Evolutionary conservation across 1,140 invertebrate genomes (phyloP), one percentile per base, ranked within the genome.

Genomic region (Ooceraea biroi): DNA sequence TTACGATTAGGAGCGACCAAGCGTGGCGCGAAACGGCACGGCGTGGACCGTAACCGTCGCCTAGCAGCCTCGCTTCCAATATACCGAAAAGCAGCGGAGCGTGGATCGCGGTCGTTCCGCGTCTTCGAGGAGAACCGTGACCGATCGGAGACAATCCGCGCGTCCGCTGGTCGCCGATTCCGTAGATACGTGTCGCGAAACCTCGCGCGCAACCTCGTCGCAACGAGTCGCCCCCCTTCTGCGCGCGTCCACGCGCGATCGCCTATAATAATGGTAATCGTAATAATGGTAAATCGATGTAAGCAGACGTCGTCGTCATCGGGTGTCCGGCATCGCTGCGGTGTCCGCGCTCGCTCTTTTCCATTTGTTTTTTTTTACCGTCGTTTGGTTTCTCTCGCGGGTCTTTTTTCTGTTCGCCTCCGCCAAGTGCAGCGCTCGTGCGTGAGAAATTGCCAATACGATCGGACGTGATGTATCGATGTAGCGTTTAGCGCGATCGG

Each of bases 1-100:
- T 94, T 94, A 92, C 91, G 92, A 94, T 94, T 93, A 94, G 92
- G 89, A 85, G 91, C 93, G 92, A 90, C 89, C 91, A 92, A 94
- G 91, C 93, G 94, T 94, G 91, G 85, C 89, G 71, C 85, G 83
- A 88, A 82, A 82, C 84, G 76, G 83, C 60, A 68, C 85, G 80
- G 78, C 86, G 76, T 65, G 55, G 41, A 58, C 60, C 27, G 22
- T 82, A 36, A 76, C 36, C 50, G 63, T 68, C 73, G 85, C 78
- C 88, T 90, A 36, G 7, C 36, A 90, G 89, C 89, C 90, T 92
- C 89, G 90, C 90, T 89, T 88, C 90, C 92, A 93, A 94, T 93
- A 93, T 93, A 93, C 85, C 90, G 77, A 91, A 90, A 91, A 90
- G 80, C 93, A 92, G 76, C 91, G 88, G 86, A 93, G 90, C 93